Evolutionary conservation across 1,140 invertebrate genomes (phyloP).

Genomic region (Microplitis demolitor): DNA sequence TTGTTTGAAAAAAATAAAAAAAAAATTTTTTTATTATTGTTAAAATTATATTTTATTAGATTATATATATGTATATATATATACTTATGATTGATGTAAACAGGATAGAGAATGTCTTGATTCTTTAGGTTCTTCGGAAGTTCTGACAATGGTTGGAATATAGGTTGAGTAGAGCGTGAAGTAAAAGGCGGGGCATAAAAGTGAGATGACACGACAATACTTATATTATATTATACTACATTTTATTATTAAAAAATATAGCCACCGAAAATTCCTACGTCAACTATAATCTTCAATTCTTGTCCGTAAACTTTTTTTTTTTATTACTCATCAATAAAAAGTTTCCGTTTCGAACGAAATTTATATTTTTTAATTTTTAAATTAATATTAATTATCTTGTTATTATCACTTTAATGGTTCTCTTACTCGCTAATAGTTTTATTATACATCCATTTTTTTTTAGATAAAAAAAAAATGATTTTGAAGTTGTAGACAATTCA

Average conservation of each 20-base stretch:
- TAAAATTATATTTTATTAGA: neutral
- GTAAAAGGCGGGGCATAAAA: conserved; percentile 9
- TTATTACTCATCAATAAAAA: neutral
- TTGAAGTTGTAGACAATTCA: no score
- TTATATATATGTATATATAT: neutral
- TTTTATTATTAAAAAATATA: conserved; percentile 9
- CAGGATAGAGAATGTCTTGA: no score
- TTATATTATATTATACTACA: neutral
- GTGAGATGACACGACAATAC: conserved; percentile 16
- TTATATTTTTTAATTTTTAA: no score
- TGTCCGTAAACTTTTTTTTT: neutral
- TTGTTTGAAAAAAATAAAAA: no score
- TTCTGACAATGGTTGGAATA: conserved; percentile 26
- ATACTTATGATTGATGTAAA: no score
- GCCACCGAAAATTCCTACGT: conserved; percentile 19
- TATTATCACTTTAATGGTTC: no score
- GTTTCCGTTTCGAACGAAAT: neutral
- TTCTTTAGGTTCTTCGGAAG: neutral
- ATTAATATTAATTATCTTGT: no score
- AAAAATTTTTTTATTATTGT: no score
- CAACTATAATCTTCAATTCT: neutral
- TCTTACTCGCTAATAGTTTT: no score
- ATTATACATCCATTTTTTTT: no score
- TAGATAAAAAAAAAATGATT: no score
- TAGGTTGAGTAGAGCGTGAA: conserved; percentile 12